phyloP scores from a whole-genome alignment of 2,113 vertebrate species.

The Neodon shergylaensis region DNA sequence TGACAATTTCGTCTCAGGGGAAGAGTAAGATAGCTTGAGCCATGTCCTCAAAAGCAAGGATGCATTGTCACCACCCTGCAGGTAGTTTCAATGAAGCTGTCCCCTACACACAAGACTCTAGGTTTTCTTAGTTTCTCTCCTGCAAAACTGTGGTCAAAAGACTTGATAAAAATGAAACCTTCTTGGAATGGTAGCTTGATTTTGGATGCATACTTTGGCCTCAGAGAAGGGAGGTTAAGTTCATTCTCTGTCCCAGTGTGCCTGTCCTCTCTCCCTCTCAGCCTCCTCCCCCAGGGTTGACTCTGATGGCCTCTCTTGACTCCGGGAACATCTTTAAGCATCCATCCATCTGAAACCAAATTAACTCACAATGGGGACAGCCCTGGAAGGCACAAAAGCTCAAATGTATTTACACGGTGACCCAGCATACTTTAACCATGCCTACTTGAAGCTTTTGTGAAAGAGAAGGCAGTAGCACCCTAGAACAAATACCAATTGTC shows the following conservation, averaged over 20 bases:
- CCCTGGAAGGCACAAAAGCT: conserved; percentile 77
- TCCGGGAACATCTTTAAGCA: conserved; percentile 53
- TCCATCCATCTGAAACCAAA: conserved; percentile 80
- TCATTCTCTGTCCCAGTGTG: conserved; percentile 66
- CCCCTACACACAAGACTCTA: conserved; percentile 43
- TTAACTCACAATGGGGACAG: conserved; percentile 73
- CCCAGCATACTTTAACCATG: conserved; percentile 79
- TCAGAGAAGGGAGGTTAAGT: conserved; percentile 62
- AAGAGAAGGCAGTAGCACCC: conserved; percentile 45
- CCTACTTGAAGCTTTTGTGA: conserved; percentile 64
- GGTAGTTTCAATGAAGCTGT: conserved; percentile 66
- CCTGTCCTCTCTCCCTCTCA: conserved; percentile 62
- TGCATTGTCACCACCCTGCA: conserved; percentile 6
- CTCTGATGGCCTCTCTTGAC: conserved; percentile 63
- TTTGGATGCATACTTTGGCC: conserved; percentile 70
- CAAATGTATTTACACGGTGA: conserved; percentile 79
- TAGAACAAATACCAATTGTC: conserved; percentile 78
- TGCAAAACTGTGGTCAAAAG: conserved; percentile 81
- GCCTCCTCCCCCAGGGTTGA: conserved; percentile 70
- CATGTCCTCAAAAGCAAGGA: conserved; percentile 77
- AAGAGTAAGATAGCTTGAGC: conserved; percentile 72
- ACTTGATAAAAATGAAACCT: conserved; percentile 79
- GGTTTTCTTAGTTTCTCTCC: conserved; percentile 73
- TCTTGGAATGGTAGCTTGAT: conserved; percentile 76
- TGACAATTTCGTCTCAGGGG: conserved; percentile 72